Evolutionary conservation across 2,888 invertebrate species (phyloP).

Genomic region (Epiperipatus broadwayi): DNA sequence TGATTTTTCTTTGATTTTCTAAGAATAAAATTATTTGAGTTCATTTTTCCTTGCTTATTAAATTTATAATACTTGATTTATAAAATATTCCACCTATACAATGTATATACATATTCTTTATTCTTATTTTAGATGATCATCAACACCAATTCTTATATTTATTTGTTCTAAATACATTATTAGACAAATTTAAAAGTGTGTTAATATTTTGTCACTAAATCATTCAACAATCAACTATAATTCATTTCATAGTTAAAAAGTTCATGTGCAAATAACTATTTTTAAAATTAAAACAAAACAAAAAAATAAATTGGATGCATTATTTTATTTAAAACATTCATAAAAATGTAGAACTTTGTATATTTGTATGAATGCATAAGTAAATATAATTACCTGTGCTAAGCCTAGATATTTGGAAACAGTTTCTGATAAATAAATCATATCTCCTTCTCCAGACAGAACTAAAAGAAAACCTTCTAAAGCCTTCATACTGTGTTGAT

Average conservation of each 20-base stretch:
- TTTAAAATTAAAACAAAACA: not conserved
- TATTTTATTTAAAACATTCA: conserved; percentile 7
- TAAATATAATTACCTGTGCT: conserved; percentile 63
- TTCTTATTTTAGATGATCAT: too few species aligned
- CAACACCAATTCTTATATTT: too few species aligned
- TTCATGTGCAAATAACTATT: not conserved
- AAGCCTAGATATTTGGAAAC: conserved; percentile 75
- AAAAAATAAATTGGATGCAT: conserved; percentile 9
- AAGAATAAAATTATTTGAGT: too few species aligned
- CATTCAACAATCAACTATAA: not conserved
- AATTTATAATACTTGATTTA: too few species aligned
- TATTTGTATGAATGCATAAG: too few species aligned
- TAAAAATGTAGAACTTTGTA: conserved; percentile 8
- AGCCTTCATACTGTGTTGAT: conserved; percentile 51
- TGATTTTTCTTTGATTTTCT: too few species aligned
- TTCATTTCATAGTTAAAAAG: not conserved
- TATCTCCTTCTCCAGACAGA: conserved; percentile 68
- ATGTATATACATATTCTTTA: too few species aligned
- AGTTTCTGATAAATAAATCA: conserved; percentile 77
- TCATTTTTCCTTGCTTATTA: too few species aligned
- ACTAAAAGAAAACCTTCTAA: conserved; percentile 78
- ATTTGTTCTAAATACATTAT: not conserved
- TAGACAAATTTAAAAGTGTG: not conserved
- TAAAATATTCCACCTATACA: too few species aligned
- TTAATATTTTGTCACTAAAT: not conserved